Evolutionary conservation across 2,888 invertebrate species (phyloP).

Genomic region (Carcina quercana): DNA sequence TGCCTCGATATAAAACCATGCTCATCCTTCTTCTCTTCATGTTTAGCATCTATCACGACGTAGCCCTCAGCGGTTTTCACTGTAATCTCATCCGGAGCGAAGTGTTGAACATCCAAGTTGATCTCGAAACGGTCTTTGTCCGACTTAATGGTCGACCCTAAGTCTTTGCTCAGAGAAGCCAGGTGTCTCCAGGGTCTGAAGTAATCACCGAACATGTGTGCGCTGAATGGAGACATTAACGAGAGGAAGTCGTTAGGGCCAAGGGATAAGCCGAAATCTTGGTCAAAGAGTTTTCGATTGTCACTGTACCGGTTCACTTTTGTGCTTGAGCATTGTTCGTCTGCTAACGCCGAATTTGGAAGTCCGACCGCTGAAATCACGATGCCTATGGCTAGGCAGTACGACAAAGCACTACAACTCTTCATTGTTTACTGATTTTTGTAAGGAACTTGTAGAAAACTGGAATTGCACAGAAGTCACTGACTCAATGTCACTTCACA

Average conservation of each 20-base stretch:
- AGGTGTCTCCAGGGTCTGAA: slow-evolving; percentile 49
- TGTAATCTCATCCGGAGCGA: slow-evolving; percentile 80
- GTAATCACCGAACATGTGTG: slow-evolving; percentile 41
- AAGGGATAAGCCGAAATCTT: slow-evolving; percentile 57
- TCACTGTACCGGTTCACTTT: background rate
- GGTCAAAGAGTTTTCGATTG: slow-evolving; percentile 26
- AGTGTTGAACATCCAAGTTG: slow-evolving; percentile 82
- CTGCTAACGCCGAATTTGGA: background rate
- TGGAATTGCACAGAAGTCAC: background rate
- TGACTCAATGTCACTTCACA: slow-evolving; percentile 6
- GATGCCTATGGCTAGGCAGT: background rate
- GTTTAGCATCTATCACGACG: slow-evolving; percentile 82
- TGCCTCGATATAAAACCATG: slow-evolving; percentile 82
- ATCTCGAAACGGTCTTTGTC: slow-evolving; percentile 75
- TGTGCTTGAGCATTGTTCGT: background rate
- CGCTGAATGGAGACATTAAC: slow-evolving; percentile 13
- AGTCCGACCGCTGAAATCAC: background rate
- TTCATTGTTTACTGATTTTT: background rate
- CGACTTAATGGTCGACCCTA: slow-evolving; percentile 60
- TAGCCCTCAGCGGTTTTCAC: slow-evolving; percentile 81
- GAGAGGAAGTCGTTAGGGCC: slow-evolving; percentile 52
- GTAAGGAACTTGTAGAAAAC: background rate
- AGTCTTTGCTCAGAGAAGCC: slow-evolving; percentile 46
- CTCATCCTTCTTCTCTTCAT: slow-evolving; percentile 82
- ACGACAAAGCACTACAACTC: background rate